These are phyloP conservation scores for Liasis olivaceus DNA, from an alignment of 2,797 vertebrate genomes.

Conservation along the genomic window DNA sequence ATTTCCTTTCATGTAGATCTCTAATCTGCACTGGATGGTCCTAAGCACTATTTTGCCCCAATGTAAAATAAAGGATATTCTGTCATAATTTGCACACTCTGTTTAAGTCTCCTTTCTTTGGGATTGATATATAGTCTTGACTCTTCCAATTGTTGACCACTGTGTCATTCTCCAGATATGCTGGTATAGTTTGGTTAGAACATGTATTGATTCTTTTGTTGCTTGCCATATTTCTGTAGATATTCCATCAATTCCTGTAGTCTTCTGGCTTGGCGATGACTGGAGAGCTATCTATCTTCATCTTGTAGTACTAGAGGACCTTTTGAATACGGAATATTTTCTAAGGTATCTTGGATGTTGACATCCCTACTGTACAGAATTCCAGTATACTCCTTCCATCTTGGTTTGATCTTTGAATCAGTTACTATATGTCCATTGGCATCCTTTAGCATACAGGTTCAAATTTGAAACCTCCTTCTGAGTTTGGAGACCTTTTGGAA, in stretches of 20 bases:
- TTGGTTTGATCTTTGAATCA: background rate
- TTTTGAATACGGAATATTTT: background rate
- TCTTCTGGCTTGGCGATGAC: background rate
- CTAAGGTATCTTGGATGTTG: background rate
- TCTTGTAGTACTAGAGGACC: background rate
- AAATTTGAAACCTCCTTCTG: background rate
- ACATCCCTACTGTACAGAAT: background rate
- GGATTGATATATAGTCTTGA: background rate
- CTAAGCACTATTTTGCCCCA: background rate
- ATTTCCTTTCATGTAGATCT: background rate
- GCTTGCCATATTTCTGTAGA: background rate
- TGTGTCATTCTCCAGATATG: background rate
- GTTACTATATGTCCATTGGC: background rate
- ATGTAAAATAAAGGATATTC: background rate
- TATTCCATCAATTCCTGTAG: background rate
- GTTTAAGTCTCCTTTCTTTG: background rate
- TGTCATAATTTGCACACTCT: background rate
- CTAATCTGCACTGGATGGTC: background rate
- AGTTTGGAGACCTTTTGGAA: background rate
- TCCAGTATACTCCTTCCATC: background rate
- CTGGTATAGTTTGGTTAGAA: background rate
- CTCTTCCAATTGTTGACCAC: background rate
- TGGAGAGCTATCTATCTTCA: background rate
- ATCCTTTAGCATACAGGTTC: background rate
- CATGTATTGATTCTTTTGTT: background rate